These are phyloP conservation scores for Anolis sagrei DNA, from an alignment of 2,113 vertebrate species.

Conservation along the genomic window DNA sequence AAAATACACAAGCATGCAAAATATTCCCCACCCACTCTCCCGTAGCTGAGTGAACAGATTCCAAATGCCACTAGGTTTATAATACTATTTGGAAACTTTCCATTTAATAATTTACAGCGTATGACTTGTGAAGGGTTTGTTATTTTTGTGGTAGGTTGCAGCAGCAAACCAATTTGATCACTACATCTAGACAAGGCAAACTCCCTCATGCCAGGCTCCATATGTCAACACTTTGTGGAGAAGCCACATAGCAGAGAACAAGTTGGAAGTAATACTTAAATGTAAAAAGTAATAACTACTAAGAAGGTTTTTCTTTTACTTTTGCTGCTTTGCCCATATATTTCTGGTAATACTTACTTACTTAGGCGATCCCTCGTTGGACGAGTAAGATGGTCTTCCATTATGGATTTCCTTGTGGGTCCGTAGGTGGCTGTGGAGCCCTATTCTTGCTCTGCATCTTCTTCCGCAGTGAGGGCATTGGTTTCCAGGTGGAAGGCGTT, in stretches of 20 bases:
- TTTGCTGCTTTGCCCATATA: constrained; percentile 16
- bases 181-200: background rate
- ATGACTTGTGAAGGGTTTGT: background rate
- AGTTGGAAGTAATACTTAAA: constrained; percentile 54
- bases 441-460: too few relatives aligned
- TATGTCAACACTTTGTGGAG: constrained; percentile 18
- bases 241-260: constrained; percentile 29
- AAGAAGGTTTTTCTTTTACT: constrained; percentile 31
- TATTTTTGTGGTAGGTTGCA: constrained; percentile 2
- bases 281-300: constrained; percentile 48
- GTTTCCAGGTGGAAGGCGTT: too few relatives aligned
- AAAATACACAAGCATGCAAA: background rate
- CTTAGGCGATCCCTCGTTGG: too few relatives aligned
- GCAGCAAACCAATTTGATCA: constrained; percentile 43
- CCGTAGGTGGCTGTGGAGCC: too few relatives aligned
- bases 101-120: constrained; percentile 35
- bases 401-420: too few relatives aligned
- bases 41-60: background rate
- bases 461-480: too few relatives aligned
- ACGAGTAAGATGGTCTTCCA: too few relatives aligned
- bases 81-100: constrained; percentile 9
- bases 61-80: background rate
- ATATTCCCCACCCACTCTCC: background rate
- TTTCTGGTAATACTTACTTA: constrained; percentile 27
- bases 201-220: constrained; percentile 33